Evolutionary conservation across 2,113 vertebrate species (phyloP).

Genomic region (Thalassarche chlororhynchos): DNA sequence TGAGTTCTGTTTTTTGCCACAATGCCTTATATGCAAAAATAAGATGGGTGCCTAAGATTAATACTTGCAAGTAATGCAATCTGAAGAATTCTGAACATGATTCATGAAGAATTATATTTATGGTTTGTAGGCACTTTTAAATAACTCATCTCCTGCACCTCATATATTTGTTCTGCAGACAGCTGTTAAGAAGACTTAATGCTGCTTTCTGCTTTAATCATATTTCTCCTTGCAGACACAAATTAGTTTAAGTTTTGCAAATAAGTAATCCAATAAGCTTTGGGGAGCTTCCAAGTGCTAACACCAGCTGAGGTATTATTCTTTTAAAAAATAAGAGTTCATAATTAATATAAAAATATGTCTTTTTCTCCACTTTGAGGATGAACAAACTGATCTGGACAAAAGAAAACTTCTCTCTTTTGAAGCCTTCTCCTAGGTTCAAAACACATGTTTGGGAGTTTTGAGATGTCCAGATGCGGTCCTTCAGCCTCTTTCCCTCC

Average conservation of each 20-base stretch:
- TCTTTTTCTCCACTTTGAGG: neutral
- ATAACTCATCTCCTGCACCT: neutral
- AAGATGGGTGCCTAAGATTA: neutral
- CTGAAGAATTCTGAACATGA: neutral
- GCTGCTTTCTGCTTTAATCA: neutral
- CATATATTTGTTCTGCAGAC: neutral
- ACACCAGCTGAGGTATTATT: neutral
- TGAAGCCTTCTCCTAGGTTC: neutral
- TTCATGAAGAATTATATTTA: neutral
- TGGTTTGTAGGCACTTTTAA: neutral
- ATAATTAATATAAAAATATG: neutral
- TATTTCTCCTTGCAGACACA: slow-evolving; percentile 2
- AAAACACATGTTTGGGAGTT: neutral
- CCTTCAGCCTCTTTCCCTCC: neutral
- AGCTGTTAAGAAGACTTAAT: slow-evolving; percentile 2
- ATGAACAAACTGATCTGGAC: neutral
- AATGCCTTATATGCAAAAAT: neutral
- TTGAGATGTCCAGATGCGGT: neutral
- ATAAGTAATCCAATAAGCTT: neutral
- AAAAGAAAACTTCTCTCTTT: neutral
- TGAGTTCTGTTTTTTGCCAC: neutral
- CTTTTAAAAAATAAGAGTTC: neutral
- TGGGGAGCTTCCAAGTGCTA: neutral
- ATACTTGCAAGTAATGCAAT: neutral
- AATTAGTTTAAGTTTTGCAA: slow-evolving; percentile 16